Conservation (phyloP, 2,888 invertebrate genomes). For the Zaprionus lineosus region DNA sequence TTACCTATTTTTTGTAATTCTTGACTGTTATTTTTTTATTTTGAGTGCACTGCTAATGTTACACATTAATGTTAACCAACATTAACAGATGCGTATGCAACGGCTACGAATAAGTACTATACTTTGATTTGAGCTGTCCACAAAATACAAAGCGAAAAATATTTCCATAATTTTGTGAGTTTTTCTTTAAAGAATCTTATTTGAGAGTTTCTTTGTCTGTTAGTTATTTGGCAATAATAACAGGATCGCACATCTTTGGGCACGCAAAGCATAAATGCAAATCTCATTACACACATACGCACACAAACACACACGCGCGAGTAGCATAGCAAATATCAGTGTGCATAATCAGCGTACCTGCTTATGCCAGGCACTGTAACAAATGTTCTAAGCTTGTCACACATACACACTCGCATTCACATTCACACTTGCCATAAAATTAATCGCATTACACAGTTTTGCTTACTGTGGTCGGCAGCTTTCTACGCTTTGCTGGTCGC, state of each 20-base stretch:
- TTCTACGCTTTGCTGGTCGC: conserved; percentile 60
- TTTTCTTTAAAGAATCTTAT: no score
- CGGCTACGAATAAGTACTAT: conserved; percentile 9
- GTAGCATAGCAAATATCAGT: not conserved
- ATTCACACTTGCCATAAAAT: conserved; percentile 31
- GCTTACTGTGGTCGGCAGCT: conserved; percentile 39
- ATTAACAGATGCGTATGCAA: conserved; percentile 23
- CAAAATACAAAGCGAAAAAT: conserved; percentile 56
- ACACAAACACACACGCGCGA: no score
- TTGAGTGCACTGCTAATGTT: conserved; percentile 40
- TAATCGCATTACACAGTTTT: conserved; percentile 39
- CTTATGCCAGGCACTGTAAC: conserved; percentile 15
- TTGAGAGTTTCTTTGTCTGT: no score
- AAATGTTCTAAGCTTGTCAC: conserved; percentile 39
- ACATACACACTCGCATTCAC: conserved; percentile 9
- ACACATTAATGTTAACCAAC: conserved; percentile 19
- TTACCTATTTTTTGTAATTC: conserved; percentile 56
- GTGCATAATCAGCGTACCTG: not conserved
- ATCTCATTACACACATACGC: no score
- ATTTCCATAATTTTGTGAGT: conserved; percentile 26
- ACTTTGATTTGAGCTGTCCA: conserved; percentile 19
- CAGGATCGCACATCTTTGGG: no score
- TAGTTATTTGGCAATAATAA: no score
- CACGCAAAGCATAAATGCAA: not conserved
- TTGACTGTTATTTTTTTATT: conserved; percentile 62